A percentile compares a stretch with the other conserved stretches of the same genome.
These are phyloP conservation scores for Oncorhynchus nerka DNA, from an alignment of 2,113 vertebrate genomes.

Conservation along the genomic window DNA sequence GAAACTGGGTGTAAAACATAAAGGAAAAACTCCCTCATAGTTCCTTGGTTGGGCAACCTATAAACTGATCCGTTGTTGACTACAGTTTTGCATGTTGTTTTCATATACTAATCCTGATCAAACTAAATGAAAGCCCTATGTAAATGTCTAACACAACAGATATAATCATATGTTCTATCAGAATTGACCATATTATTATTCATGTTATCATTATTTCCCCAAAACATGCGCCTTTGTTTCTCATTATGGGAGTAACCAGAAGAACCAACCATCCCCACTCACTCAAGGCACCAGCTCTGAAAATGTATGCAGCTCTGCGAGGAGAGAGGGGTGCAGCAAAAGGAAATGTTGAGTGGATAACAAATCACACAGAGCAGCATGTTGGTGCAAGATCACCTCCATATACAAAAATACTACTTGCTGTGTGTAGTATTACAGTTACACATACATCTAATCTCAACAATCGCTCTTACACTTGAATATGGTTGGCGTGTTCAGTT, in stretches of 20 bases:
- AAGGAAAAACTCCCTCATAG: neutral
- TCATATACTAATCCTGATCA: neutral
- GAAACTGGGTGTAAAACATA: neutral
- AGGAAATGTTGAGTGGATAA: neutral
- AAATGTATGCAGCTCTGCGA: neutral
- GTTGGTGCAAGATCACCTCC: conserved; percentile 11
- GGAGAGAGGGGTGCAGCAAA: neutral
- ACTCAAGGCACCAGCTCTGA: neutral
- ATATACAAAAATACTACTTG: neutral
- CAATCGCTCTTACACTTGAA: conserved; percentile 18
- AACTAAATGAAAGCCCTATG: too few species aligned
- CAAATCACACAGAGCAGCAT: too few species aligned
- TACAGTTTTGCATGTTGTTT: too few species aligned
- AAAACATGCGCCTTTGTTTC: neutral
- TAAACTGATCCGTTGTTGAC: too few species aligned
- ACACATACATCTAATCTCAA: conserved; percentile 21
- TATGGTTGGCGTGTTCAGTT: conserved; percentile 47
- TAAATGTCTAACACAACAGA: too few species aligned
- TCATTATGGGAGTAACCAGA: too few species aligned
- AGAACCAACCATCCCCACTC: neutral
- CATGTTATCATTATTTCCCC: neutral
- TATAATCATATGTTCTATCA: too few species aligned
- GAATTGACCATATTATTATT: neutral
- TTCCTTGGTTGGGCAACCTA: neutral
- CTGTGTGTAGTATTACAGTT: conserved; percentile 17